Evolutionary conservation across 2,888 invertebrate genomes (phyloP), one percentile per base, ranked within the genome.

Genomic region (Tetramorium bicarinatum): DNA sequence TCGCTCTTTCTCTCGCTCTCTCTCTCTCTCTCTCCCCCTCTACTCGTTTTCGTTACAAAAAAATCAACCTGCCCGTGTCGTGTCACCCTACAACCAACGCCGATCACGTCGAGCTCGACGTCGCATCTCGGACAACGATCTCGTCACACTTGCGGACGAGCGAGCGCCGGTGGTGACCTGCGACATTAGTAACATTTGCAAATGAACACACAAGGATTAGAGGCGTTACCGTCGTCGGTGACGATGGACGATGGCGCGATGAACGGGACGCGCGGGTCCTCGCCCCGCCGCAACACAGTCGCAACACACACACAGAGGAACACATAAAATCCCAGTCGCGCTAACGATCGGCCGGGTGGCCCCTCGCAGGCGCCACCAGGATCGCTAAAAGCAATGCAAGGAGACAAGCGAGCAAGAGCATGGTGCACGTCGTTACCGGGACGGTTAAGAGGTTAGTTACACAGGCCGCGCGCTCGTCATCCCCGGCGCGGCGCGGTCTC

Each of bases 301-400:
- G 49, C 49, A 7, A 49, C 84, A 49, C 54, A 66, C 25, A 75
- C 15, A 25, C n/a, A n/a, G n/a, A 21, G 47, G 15, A n/a, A 38
- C 59, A 25, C 34, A 44, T 2, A 44, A 52, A 59, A 38, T 34
- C n/a, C 52, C 47, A 44, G 25, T 18, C 52, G 62, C 64, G 52
- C 76, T 82, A 81, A 83, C 80, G 62, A 80, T 47, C 61, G 74
- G 79, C 62, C 82, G 85, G 89, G 84, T 74, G 2, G 72, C 54
- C 75, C 85, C 56, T 93, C 92, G 93, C 90, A 91, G 66, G 91
- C 92, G 93, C 93, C 86, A 89, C 90, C 88, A 92, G 87, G 85
- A 91, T 92, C 87, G 93, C 93, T 92, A 94, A 88, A 91, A 94
- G 92, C 93, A 94, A 91, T 92, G 92, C 93, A 91, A 94, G 91